Evolutionary conservation across 2,113 vertebrate genomes (phyloP).

Genomic region (Pogonocichla stellata): DNA sequence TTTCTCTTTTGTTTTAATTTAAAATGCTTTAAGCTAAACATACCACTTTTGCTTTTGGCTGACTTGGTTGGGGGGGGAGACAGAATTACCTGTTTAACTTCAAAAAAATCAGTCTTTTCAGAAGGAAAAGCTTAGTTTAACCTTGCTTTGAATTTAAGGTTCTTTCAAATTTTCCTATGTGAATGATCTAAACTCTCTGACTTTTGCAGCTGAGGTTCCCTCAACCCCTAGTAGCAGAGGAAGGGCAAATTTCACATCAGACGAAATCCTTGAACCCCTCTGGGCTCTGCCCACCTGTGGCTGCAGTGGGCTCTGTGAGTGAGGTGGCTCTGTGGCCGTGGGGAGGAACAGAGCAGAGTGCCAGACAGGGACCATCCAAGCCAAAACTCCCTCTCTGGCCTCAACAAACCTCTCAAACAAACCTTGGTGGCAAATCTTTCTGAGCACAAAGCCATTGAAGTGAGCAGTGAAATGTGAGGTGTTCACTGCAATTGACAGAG

Average conservation of each 20-base stretch:
- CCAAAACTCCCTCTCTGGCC: neutral
- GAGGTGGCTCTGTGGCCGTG: neutral
- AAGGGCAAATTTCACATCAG: neutral
- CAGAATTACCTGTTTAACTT: neutral
- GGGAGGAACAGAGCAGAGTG: neutral
- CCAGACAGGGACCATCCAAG: neutral
- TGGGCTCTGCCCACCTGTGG: neutral
- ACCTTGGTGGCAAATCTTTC: neutral
- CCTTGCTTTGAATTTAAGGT: neutral
- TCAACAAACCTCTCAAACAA: too few species aligned
- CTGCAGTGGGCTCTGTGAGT: accelerated
- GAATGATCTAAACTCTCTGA: neutral
- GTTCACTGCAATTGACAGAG: neutral
- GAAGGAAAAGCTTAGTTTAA: neutral
- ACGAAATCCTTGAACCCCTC: neutral
- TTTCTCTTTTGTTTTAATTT: neutral
- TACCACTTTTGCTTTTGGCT: neutral
- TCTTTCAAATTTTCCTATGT: neutral
- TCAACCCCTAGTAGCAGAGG: neutral
- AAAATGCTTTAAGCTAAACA: neutral
- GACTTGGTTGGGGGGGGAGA: neutral
- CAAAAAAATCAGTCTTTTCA: neutral
- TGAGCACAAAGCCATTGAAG: neutral
- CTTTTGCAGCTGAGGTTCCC: neutral
- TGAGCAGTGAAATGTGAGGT: neutral